Conservation (phyloP, 1,140 invertebrate species). For the Steinernema feltiae region DNA sequence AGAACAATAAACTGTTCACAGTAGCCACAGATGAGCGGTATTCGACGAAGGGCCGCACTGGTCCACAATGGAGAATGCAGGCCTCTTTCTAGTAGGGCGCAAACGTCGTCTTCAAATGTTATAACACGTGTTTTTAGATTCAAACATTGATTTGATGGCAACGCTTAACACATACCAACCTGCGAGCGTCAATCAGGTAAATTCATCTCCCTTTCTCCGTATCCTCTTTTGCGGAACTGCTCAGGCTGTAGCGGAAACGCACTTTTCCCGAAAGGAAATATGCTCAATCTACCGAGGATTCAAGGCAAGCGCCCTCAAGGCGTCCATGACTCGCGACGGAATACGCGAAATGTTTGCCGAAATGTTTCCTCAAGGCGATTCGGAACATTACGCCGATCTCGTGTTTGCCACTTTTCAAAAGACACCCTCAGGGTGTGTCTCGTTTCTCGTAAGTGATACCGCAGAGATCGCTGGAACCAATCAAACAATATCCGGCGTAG, state of each 20-base stretch:
- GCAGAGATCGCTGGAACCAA: too few relatives aligned
- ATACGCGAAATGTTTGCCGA: conserved; percentile 31
- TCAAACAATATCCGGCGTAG: conserved; percentile 59
- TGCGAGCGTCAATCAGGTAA: background rate
- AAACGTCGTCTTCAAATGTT: background rate
- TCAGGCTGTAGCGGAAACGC: conserved; percentile 35
- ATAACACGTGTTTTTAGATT: background rate
- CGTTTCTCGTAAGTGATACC: conserved; percentile 1
- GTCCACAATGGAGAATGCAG: background rate
- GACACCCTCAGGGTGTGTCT: background rate
- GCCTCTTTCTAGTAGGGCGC: background rate
- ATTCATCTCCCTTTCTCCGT: background rate
- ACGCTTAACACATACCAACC: background rate
- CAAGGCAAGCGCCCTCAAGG: conserved; percentile 37
- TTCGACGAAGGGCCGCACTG: background rate
- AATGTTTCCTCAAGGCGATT: conserved; percentile 37
- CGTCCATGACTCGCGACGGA: conserved; percentile 34
- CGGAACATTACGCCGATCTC: conserved; percentile 36
- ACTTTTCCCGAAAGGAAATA: conserved; percentile 37
- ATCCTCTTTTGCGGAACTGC: background rate
- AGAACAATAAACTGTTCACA: too few relatives aligned
- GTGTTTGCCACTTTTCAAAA: conserved; percentile 38
- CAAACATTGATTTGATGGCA: background rate
- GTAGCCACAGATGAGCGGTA: background rate
- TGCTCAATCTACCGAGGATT: conserved; percentile 36